phyloP scores from a whole-genome alignment of 2,888 invertebrate genomes.

The Stenurella melanura region DNA sequence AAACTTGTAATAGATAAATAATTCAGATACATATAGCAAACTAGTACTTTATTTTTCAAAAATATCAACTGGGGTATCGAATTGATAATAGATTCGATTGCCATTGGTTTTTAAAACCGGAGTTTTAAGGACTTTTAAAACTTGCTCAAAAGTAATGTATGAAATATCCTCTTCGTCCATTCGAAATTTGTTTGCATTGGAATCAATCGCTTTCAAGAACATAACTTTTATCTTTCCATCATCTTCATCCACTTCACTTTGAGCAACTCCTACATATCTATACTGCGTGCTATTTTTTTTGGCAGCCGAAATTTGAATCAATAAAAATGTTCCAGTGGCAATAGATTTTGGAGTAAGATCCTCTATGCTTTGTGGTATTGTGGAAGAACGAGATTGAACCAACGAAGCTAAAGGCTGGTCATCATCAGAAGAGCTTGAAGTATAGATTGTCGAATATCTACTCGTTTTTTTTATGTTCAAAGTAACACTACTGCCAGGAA shows the following conservation, averaged over 20 bases:
- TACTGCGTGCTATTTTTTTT: neutral
- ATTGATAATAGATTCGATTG: constrained; percentile 8
- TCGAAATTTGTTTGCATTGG: neutral
- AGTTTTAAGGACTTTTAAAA: constrained; percentile 8
- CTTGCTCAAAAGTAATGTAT: constrained; percentile 11
- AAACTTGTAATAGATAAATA: neutral
- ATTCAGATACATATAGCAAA: neutral
- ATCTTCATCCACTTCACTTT: neutral
- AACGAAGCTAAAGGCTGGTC: too few species aligned
- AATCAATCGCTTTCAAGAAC: neutral
- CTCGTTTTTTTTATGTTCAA: too few species aligned
- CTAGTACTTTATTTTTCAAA: neutral
- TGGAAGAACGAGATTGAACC: too few species aligned
- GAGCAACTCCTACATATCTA: neutral
- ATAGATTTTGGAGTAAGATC: neutral
- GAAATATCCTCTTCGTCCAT: constrained; percentile 9
- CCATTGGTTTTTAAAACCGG: neutral
- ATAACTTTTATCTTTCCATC: neutral
- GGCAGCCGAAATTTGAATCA: neutral
- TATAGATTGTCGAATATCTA: too few species aligned
- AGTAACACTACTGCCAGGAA: too few species aligned
- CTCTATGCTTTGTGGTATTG: too few species aligned
- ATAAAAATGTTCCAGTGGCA: neutral
- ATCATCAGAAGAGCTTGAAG: too few species aligned
- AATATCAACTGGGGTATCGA: neutral